phyloP scores from a whole-genome alignment of 2,113 vertebrate genomes.

The Varanus salvator region DNA sequence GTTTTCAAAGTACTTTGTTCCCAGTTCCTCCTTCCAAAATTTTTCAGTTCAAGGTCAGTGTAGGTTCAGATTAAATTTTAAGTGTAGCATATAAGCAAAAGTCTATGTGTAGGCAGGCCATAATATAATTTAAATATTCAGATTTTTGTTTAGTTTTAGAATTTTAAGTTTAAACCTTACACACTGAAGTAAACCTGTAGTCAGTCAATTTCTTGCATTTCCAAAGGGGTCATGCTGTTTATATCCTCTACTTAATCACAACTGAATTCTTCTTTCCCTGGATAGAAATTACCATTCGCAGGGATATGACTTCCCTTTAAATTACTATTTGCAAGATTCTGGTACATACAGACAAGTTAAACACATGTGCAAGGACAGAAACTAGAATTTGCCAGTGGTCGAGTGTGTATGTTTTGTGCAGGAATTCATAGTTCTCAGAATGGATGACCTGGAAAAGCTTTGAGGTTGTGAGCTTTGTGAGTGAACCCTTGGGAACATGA shows the following conservation, averaged over 20 bases:
- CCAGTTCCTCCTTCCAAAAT: not conserved
- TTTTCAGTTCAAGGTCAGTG: not conserved
- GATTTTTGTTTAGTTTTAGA: not conserved
- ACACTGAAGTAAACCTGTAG: not conserved
- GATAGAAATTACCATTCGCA: not conserved
- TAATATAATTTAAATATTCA: not conserved
- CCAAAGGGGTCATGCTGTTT: not conserved
- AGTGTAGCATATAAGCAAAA: not conserved
- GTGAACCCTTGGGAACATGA: not conserved
- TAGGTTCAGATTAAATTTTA: not conserved
- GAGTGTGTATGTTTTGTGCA: not conserved
- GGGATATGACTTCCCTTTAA: not conserved
- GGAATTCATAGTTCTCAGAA: not conserved
- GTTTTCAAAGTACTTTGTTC: constrained; percentile 15
- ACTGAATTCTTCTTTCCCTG: not conserved
- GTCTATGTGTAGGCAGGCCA: not conserved
- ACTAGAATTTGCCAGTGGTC: not conserved
- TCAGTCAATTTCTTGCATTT: not conserved
- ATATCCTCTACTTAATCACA: not conserved
- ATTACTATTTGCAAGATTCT: not conserved
- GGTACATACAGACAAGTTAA: not conserved
- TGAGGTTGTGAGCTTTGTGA: not conserved
- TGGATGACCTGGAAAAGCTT: not conserved
- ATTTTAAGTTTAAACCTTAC: not conserved
- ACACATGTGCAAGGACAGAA: not conserved